phyloP scores from a whole-genome alignment of 2,113 vertebrate species.

The Gallinago media region DNA sequence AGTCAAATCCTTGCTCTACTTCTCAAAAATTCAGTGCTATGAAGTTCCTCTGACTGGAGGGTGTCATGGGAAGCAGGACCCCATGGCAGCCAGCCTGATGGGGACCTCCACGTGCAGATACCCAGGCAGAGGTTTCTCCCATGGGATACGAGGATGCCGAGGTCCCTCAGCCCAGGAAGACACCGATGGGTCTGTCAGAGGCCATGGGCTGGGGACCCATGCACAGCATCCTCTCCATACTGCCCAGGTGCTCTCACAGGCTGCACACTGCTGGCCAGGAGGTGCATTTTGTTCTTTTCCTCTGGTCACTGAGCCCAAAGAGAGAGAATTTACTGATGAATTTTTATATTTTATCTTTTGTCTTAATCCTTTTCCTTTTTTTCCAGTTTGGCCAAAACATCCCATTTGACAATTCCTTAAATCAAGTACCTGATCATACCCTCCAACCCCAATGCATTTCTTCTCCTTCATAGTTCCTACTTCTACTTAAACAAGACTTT shows the following conservation, averaged over 20 bases:
- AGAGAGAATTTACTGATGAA: background rate
- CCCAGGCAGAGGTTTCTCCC: no score
- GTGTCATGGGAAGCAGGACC: background rate
- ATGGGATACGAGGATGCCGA: rapidly evolving
- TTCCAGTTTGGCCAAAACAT: background rate
- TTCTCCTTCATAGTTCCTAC: background rate
- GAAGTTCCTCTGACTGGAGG: background rate
- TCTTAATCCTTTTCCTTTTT: background rate
- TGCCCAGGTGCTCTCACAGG: rapidly evolving
- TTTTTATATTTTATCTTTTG: background rate
- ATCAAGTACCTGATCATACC: rapidly evolving
- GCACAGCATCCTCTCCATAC: background rate
- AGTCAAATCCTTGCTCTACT: background rate
- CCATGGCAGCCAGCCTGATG: background rate
- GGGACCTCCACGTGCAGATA: background rate
- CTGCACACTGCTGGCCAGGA: rapidly evolving
- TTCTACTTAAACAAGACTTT: no score
- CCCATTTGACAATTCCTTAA: background rate
- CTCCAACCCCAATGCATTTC: background rate
- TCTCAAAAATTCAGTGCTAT: no score
- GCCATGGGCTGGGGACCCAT: rapidly evolving
- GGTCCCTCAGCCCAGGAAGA: background rate
- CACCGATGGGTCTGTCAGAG: background rate
- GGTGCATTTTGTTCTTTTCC: no score
- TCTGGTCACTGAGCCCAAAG: background rate